phyloP scores from a whole-genome alignment of 1,140 invertebrate genomes.

The Stegodyphus dumicola region DNA sequence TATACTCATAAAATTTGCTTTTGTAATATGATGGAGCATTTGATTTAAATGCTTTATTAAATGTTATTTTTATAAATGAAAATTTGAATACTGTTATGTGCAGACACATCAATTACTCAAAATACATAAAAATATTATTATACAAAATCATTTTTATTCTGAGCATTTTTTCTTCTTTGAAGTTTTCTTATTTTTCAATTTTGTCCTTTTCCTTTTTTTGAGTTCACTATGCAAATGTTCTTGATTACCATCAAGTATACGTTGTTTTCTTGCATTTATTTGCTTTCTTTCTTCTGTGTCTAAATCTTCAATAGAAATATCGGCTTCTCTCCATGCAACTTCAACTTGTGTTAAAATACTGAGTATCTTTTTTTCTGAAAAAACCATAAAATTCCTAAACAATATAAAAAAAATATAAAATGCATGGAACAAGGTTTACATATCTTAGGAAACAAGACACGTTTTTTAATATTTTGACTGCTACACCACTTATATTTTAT shows the following conservation, averaged over 20 bases:
- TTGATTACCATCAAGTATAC: slow-evolving; percentile 79
- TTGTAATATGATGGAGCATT: too few relatives aligned
- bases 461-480: too few relatives aligned
- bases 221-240: not conserved
- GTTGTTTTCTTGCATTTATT: slow-evolving; percentile 88
- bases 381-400: not conserved
- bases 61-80: too few relatives aligned
- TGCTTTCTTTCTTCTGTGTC: slow-evolving; percentile 90
- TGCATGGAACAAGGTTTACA: too few relatives aligned
- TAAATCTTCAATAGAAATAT: slow-evolving; percentile 89
- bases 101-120: not conserved
- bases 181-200: not conserved
- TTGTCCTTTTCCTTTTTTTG: not conserved
- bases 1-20: too few relatives aligned
- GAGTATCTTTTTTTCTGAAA: slow-evolving; percentile 79
- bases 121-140: not conserved
- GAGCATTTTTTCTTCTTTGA: not conserved
- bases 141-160: not conserved
- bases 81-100: too few relatives aligned
- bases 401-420: too few relatives aligned
- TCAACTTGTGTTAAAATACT: slow-evolving; percentile 91
- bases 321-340: slow-evolving; percentile 88
- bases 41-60: too few relatives aligned
- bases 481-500: too few relatives aligned
- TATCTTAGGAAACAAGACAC: too few relatives aligned